A percentile compares a stretch with the other conserved stretches of the same genome.
Conservation (phyloP, 2,797 vertebrate species). For the Esox lucius region DNA sequence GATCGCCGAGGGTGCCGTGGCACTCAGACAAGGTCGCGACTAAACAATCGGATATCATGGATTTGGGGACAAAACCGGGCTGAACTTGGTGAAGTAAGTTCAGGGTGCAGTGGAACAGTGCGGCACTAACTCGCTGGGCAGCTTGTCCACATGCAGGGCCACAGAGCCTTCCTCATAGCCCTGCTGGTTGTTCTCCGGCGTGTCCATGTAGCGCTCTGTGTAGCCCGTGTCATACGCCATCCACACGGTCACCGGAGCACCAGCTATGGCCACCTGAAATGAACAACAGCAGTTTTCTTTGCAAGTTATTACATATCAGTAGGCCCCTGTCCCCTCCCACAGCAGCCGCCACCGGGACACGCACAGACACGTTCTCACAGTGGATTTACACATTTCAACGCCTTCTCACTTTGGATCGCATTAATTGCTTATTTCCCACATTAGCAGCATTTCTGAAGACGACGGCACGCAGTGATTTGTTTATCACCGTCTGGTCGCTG, state of each 20-base stretch:
- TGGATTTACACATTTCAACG: not conserved
- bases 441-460: no score
- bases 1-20: no score
- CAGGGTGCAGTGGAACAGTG: not conserved
- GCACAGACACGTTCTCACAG: not conserved
- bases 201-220: conserved; percentile 97
- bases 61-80: no score
- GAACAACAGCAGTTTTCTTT: not conserved
- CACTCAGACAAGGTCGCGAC: no score
- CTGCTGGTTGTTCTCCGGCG: conserved; percentile 94
- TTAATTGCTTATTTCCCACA: not conserved
- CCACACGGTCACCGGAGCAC: conserved; percentile 96
- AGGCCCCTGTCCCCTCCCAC: not conserved
- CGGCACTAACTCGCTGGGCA: conserved; percentile 92
- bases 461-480: not conserved
- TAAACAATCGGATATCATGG: no score
- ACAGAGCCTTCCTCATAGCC: conserved; percentile 96
- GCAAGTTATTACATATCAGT: not conserved
- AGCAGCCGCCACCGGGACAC: not conserved
- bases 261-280: conserved; percentile 90
- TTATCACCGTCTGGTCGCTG: not conserved
- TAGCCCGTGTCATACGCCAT: conserved; percentile 98
- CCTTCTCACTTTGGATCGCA: not conserved
- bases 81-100: no score
- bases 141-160: conserved; percentile 94